phyloP scores from a whole-genome alignment of 2,797 vertebrate genomes.

The Hirundo rustica region DNA sequence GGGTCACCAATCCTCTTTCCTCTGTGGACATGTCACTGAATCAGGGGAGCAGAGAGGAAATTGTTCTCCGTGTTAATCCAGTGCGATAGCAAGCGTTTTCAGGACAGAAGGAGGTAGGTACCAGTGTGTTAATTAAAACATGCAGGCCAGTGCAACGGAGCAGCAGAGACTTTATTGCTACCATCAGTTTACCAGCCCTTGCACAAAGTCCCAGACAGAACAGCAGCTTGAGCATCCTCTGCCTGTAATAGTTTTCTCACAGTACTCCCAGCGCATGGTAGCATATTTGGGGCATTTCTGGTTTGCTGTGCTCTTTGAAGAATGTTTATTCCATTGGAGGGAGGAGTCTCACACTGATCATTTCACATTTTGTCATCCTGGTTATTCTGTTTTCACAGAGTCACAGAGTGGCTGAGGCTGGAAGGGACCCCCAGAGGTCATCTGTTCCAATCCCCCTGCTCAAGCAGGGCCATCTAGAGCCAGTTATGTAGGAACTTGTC shows the following conservation, averaged over 20 bases:
- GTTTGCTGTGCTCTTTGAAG: neutral
- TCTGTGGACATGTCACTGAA: neutral
- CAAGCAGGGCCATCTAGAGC: neutral
- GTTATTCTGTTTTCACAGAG: neutral
- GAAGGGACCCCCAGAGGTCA: neutral
- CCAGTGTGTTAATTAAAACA: neutral
- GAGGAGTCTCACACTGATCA: neutral
- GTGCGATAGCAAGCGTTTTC: neutral
- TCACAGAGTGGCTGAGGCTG: neutral
- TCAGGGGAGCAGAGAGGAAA: neutral
- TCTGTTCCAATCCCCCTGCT: neutral
- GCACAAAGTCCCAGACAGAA: neutral
- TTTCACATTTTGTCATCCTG: neutral
- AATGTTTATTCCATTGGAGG: neutral
- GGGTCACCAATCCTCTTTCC: conserved; percentile 9
- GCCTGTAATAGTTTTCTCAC: neutral
- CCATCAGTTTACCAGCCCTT: neutral
- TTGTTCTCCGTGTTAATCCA: neutral
- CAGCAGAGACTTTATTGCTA: neutral
- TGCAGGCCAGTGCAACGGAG: neutral
- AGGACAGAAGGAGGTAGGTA: neutral
- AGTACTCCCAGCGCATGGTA: neutral
- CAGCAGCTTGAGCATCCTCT: neutral
- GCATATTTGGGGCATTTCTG: neutral
- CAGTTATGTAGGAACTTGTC: neutral